Evolutionary conservation across 2,888 invertebrate species (phyloP).

Genomic region (Mantis religiosa): DNA sequence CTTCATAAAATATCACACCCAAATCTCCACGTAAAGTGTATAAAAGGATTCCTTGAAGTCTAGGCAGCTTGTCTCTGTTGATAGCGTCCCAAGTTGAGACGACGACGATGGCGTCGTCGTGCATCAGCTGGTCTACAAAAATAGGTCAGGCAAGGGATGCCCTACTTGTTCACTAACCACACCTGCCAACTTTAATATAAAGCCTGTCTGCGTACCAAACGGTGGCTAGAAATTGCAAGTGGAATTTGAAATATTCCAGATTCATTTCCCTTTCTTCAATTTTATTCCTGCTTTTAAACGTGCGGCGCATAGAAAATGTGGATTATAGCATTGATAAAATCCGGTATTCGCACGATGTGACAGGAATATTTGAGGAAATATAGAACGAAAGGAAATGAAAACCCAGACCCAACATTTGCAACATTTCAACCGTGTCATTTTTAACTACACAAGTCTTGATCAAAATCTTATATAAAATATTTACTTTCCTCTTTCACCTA

Average conservation of each 20-base stretch:
- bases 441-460: too few relatives aligned
- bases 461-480: too few relatives aligned
- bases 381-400: too few relatives aligned
- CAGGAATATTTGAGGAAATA: too few relatives aligned
- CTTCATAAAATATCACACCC: too few relatives aligned
- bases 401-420: too few relatives aligned
- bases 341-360: too few relatives aligned
- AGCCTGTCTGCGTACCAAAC: background rate
- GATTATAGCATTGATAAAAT: too few relatives aligned
- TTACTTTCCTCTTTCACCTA: too few relatives aligned
- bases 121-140: background rate
- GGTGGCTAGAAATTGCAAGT: background rate
- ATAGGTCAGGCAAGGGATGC: background rate
- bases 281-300: background rate
- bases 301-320: background rate
- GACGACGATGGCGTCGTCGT: background rate
- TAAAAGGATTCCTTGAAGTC: background rate
- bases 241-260: background rate
- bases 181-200: background rate
- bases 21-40: too few relatives aligned
- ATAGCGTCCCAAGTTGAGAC: background rate
- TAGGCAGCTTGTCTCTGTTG: background rate
- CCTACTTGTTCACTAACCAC: background rate
- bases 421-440: too few relatives aligned
- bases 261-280: background rate